Conservation (phyloP, 2,797 vertebrate species). For the Lutjanus argentimaculatus region DNA sequence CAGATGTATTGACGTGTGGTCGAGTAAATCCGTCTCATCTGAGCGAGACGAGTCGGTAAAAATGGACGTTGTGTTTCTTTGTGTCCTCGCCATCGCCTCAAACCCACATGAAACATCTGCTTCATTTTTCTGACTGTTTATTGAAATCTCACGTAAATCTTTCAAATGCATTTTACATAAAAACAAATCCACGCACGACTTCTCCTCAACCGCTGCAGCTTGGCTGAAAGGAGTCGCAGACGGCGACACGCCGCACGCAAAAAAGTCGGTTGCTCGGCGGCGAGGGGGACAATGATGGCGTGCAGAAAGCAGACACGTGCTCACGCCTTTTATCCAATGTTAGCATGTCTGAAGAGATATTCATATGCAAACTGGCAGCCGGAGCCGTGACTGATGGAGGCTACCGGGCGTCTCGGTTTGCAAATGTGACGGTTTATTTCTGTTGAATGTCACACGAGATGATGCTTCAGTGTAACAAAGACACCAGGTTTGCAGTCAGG, state of each 20-base stretch:
- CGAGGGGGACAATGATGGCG: constrained; percentile 63
- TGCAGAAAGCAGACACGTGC: constrained; percentile 20
- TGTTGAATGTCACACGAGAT: constrained; percentile 8
- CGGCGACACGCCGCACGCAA: constrained; percentile 78
- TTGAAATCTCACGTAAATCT: constrained; percentile 79
- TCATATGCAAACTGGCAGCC: constrained; percentile 70
- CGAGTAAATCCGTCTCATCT: constrained; percentile 49
- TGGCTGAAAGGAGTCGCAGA: constrained; percentile 68
- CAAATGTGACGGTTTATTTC: constrained; percentile 58
- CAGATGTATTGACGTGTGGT: constrained; percentile 50
- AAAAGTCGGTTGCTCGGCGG: constrained; percentile 58
- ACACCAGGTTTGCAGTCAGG: neutral
- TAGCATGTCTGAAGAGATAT: constrained; percentile 31
- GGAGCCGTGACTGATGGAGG: constrained; percentile 15
- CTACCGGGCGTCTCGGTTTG: constrained; percentile 11
- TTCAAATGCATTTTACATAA: constrained; percentile 86
- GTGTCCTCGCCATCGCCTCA: constrained; percentile 48
- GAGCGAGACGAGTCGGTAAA: constrained; percentile 44
- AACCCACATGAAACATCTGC: constrained; percentile 65
- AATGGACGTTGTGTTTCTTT: constrained; percentile 56
- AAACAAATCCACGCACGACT: constrained; percentile 81
- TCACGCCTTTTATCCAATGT: constrained; percentile 37
- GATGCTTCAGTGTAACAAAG: constrained; percentile 2
- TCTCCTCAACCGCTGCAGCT: constrained; percentile 48
- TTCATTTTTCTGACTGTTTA: constrained; percentile 69